phyloP scores from a whole-genome alignment of 2,113 vertebrate genomes.

The Terrapene triunguis region DNA sequence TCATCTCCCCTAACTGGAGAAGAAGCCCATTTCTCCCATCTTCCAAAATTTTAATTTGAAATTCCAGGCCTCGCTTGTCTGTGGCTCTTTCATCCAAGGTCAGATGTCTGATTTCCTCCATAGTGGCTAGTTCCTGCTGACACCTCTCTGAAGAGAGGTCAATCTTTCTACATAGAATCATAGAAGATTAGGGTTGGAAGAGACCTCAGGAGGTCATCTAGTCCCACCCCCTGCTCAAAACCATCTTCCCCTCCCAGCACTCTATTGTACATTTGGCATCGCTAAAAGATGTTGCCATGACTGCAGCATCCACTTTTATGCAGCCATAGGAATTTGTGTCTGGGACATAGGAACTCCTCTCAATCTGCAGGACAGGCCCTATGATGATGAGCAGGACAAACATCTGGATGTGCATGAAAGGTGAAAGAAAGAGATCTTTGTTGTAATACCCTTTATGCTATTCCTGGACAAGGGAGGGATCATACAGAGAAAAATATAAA shows the following conservation, averaged over 20 bases:
- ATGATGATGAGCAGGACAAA: background rate
- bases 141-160: background rate
- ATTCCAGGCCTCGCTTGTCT: background rate
- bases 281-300: background rate
- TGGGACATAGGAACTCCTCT: background rate
- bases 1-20: background rate
- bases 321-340: background rate
- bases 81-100: background rate
- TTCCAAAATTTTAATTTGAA: background rate
- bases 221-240: no score
- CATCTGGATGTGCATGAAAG: background rate
- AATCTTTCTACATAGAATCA: background rate
- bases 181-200: no score
- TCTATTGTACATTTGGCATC: no score
- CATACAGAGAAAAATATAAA: slow-evolving; percentile 23
- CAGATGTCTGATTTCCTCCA: background rate
- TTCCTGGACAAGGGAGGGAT: background rate
- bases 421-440: slow-evolving; percentile 20
- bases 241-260: no score
- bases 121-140: background rate
- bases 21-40: background rate
- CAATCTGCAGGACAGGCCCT: background rate
- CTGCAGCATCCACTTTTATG: background rate
- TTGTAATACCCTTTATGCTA: slow-evolving; percentile 49
- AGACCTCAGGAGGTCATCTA: no score